These are phyloP conservation scores for Aspidoscelis tigris DNA, from an alignment of 2,113 vertebrate genomes.

Conservation along the genomic window DNA sequence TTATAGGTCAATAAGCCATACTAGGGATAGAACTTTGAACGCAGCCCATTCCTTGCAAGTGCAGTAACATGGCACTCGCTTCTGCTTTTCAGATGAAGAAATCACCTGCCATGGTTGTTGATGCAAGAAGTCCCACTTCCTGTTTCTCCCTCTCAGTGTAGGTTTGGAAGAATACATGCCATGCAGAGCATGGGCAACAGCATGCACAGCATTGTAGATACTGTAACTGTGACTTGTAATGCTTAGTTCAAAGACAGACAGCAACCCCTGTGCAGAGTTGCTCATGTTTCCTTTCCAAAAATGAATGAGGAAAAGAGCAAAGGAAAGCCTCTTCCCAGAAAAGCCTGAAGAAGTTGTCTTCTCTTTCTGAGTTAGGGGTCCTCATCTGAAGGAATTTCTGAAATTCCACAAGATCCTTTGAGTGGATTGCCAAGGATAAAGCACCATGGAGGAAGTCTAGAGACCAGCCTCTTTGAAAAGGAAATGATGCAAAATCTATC, in stretches of 20 bases:
- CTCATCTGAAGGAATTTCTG: not conserved
- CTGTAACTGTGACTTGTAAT: too few relatives aligned
- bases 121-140: too few relatives aligned
- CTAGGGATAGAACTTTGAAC: not conserved
- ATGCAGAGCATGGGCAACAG: too few relatives aligned
- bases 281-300: not conserved
- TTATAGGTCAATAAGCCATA: not conserved
- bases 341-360: not conserved
- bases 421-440: not conserved
- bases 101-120: too few relatives aligned
- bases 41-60: not conserved
- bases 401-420: not conserved
- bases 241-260: not conserved
- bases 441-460: not conserved
- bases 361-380: not conserved
- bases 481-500: conserved; percentile 1
- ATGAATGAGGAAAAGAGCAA: not conserved
- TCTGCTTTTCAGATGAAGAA: too few relatives aligned
- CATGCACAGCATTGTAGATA: too few relatives aligned
- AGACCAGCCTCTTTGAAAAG: not conserved
- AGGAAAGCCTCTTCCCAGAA: conserved; percentile 2
- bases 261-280: not conserved
- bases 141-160: too few relatives aligned
- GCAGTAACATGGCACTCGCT: too few relatives aligned
- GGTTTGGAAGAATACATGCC: too few relatives aligned